These are phyloP conservation scores for Onychomys torridus DNA, from an alignment of 2,797 vertebrate species.

Conservation along the genomic window DNA sequence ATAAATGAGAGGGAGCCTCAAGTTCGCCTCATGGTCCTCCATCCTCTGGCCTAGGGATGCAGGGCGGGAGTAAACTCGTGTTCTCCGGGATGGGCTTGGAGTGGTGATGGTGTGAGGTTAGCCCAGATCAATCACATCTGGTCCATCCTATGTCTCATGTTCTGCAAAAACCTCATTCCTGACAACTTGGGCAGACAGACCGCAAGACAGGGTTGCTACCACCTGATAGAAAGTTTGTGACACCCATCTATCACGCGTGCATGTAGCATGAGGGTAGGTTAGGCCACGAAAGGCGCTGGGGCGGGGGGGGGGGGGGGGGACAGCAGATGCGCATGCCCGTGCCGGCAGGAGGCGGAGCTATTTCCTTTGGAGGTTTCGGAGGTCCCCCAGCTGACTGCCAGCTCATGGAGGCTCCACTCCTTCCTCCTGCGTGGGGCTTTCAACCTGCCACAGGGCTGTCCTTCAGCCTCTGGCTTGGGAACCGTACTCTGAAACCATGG, in stretches of 20 bases:
- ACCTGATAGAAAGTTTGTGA: not conserved
- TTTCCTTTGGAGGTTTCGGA: not conserved
- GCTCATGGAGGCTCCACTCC: not conserved
- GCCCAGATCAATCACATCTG: rapidly evolving
- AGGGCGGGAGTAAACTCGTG: not conserved
- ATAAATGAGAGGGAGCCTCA: not conserved
- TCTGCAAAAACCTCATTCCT: not conserved
- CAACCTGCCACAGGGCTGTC: not conserved
- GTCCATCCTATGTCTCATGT: not conserved
- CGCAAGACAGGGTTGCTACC: not conserved
- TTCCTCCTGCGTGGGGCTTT: no score
- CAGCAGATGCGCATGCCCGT: not conserved
- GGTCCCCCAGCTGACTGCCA: not conserved
- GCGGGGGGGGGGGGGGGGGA: rapidly evolving
- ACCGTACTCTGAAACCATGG: not conserved
- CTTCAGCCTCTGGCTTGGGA: not conserved
- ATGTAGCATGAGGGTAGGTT: not conserved
- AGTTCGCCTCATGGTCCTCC: not conserved
- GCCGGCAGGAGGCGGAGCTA: rapidly evolving
- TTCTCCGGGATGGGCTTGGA: rapidly evolving
- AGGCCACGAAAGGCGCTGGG: rapidly evolving
- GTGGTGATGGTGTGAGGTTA: not conserved
- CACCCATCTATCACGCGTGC: rapidly evolving
- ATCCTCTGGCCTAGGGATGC: not conserved
- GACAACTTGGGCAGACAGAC: rapidly evolving